These are phyloP conservation scores for Nipponacmea schrenckii DNA, from an alignment of 2,888 invertebrate genomes.

Conservation along the genomic window DNA sequence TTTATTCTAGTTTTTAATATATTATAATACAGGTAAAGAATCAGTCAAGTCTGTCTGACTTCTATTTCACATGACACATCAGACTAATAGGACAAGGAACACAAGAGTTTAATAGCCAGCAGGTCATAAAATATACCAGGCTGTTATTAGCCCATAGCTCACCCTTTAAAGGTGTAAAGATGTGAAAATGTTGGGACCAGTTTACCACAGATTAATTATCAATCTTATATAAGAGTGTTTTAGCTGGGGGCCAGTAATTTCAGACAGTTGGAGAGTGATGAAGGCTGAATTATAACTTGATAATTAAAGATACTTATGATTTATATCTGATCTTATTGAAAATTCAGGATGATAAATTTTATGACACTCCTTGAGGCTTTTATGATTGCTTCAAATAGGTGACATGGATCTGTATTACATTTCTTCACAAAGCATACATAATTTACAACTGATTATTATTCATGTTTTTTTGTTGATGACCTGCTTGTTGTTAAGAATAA, in stretches of 20 bases:
- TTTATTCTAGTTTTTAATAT: too few relatives aligned
- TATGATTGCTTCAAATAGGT: too few relatives aligned
- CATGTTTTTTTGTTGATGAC: too few relatives aligned
- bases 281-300: too few relatives aligned
- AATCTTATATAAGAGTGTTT: background rate
- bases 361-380: background rate
- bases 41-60: background rate
- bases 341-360: background rate
- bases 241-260: background rate
- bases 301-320: background rate
- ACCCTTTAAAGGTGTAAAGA: background rate
- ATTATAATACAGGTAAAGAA: background rate
- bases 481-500: too few relatives aligned
- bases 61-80: constrained; percentile 8
- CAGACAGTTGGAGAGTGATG: too few relatives aligned
- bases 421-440: too few relatives aligned
- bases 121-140: constrained; percentile 1
- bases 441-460: too few relatives aligned
- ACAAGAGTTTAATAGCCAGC: constrained; percentile 2
- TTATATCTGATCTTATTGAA: background rate
- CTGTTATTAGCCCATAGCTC: constrained; percentile 5
- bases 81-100: background rate
- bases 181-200: constrained; percentile 2
- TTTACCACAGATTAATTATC: background rate
- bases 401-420: too few relatives aligned